Base-by-base conservation (phyloP, 1,140 invertebrate genomes). In the Brachionus rubens region DNA sequence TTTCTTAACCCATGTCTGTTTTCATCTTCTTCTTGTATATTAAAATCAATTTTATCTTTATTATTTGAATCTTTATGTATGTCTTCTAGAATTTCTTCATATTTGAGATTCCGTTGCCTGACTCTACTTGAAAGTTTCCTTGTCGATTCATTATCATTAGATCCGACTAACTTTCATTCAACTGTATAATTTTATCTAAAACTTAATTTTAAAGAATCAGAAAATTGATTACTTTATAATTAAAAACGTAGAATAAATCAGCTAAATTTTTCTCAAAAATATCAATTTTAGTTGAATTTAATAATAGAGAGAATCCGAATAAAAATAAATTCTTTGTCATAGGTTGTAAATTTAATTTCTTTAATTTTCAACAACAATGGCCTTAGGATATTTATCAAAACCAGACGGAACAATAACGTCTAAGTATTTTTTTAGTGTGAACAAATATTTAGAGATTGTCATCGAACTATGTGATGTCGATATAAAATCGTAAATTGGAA, bases 401-500 rank as follows among this genome's bases (percentile, higher is more conserved):
- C 30, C 16, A 19, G 26, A n/a, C 12, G 54, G 6, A n/a, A 36
- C 30, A 14, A 26, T 40, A 40, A 40, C 6, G 9, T 59, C 54
- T 28, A 59, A 33, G 19, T 59, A 33, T n/a, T 59, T 59, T n/a
- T 10, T 21, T 33, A 59, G 33, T 3, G 26, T 59, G 12, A 59
- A 33, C 33, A 59, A 36, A 36, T 59, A 59, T 59, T 59, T 59
- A 10, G 30, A 59, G 16, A 33, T 33, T 33, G 54, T 59, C 10
- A 33, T 6, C 33, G 54, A 28, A 28, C 12, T 59, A 16, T 59
- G 26, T 14, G 54, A 59, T 10, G 54, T 59, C n/a, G 54, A 59
- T 33, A 59, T 26, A 33, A 59, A 40, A n/a, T 59, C 30, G 16
- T 28, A 59, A 33, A 59, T 59, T 59, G 54, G 54, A 59, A 59